Conservation (phyloP, 2,113 vertebrate species). For the Notothenia coriiceps region DNA sequence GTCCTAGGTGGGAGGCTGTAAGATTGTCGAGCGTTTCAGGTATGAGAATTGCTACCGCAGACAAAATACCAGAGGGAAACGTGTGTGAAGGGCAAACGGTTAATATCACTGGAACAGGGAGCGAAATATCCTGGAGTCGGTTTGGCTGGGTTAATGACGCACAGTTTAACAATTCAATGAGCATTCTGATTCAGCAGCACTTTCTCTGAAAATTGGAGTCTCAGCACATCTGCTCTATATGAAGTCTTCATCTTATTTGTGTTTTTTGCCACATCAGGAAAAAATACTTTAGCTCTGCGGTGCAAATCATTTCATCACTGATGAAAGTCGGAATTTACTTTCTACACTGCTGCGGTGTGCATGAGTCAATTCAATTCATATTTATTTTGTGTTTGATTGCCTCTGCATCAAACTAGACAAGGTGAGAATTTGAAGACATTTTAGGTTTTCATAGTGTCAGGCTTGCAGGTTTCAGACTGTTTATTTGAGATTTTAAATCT, state of each 20-base stretch:
- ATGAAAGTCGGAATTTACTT: slow-evolving; percentile 30
- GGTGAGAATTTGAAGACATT: not conserved
- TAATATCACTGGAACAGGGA: slow-evolving; percentile 1
- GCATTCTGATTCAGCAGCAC: slow-evolving; percentile 47
- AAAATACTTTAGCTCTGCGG: slow-evolving; percentile 32
- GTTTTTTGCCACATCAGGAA: slow-evolving; percentile 57
- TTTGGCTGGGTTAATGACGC: slow-evolving; percentile 4
- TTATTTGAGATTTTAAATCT: not conserved
- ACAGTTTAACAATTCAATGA: slow-evolving; percentile 25
- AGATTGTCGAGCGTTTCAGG: slow-evolving; percentile 37
- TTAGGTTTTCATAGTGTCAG: not conserved
- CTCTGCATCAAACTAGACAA: not conserved
- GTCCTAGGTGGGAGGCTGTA: not conserved
- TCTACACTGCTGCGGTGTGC: not conserved
- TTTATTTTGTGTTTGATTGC: slow-evolving; percentile 8
- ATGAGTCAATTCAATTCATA: slow-evolving; percentile 2
- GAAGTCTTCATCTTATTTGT: slow-evolving; percentile 38
- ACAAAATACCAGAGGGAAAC: slow-evolving; percentile 32
- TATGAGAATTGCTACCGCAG: slow-evolving; percentile 1
- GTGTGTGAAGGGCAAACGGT: slow-evolving; percentile 33
- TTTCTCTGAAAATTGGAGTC: slow-evolving; percentile 49
- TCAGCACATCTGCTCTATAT: slow-evolving; percentile 60
- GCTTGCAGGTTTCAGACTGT: slow-evolving; percentile 1
- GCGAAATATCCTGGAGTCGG: not conserved
- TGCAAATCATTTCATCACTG: slow-evolving; percentile 36